Base-by-base conservation (phyloP, 1,140 invertebrate species). In the Hormaphis cornu region DNA sequence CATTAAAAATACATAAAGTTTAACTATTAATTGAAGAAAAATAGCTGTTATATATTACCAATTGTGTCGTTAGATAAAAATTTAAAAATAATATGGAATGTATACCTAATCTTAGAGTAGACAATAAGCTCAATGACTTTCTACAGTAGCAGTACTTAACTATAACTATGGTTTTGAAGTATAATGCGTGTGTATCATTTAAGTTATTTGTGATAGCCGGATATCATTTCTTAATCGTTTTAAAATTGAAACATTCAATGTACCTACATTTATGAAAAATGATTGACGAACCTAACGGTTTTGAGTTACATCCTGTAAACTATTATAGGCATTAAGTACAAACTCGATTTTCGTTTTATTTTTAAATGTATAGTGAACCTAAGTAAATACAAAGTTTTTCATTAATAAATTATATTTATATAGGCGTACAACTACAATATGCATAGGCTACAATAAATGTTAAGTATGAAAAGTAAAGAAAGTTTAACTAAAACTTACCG, bases 401-500 rank as follows among this genome's bases (percentile, higher is more conserved):
- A n/a, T n/a, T n/a, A n/a, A n/a, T n/a, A n/a, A n/a, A n/a, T n/a
- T n/a, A n/a, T n/a, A n/a, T n/a, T n/a, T n/a, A n/a, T n/a, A n/a
- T n/a, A n/a, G n/a, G n/a, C n/a, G n/a, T n/a, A n/a, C n/a, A n/a
- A n/a, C n/a, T n/a, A n/a, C n/a, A n/a, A n/a, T n/a, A n/a, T n/a
- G n/a, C 18, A 53, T 14, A 33, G n/a, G 16, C 10, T n/a, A 33
- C 10, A 40, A 33, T 3, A 63, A 28, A 28, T 42, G 26, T 53
- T 44, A 16, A 42, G 40, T 10, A 42, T 42, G 9, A 22, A 42
- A 70, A 70, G 56, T 26, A 37, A 30, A 6, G 46, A 58, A 46
- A 28, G 2, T 30, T 59, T 33, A n/a, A 2, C 33, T 66, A 9
- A n/a, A 26, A 87, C 88, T 93, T 79, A 95, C 93, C 93, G 79